These are phyloP conservation scores for Amphiprion ocellaris DNA, from an alignment of 2,113 vertebrate genomes.

Conservation along the genomic window DNA sequence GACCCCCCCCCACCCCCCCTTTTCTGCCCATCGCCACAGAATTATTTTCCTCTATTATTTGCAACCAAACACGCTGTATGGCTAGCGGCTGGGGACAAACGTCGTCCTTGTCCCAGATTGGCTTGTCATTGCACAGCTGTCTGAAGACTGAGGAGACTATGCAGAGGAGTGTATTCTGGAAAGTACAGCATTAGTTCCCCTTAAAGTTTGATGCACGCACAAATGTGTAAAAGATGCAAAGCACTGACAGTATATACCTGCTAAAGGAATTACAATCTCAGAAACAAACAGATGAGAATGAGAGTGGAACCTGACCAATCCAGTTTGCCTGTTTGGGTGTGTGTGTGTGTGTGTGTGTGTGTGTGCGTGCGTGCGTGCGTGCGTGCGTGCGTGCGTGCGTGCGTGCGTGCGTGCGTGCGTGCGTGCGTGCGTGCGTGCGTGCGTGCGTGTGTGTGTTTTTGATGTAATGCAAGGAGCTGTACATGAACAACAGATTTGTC, in stretches of 20 bases:
- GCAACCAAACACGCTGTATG: neutral
- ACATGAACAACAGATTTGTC: conserved; percentile 39
- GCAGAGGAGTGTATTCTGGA: conserved; percentile 37
- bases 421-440: neutral
- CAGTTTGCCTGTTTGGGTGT: conserved; percentile 39
- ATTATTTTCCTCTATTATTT: conserved; percentile 4
- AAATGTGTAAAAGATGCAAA: conserved; percentile 14
- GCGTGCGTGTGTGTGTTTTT: neutral
- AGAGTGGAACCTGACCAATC: conserved; percentile 30
- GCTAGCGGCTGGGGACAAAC: conserved; percentile 2
- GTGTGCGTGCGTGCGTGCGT: too few relatives aligned
- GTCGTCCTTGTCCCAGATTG: neutral
- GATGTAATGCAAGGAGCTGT: conserved; percentile 51
- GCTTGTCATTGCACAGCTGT: conserved; percentile 25
- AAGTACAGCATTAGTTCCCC: conserved; percentile 21
- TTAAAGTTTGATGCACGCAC: conserved; percentile 14
- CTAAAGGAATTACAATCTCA: conserved; percentile 8
- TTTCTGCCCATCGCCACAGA: conserved; percentile 26
- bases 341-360: conserved; percentile 30
- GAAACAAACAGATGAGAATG: conserved; percentile 6
- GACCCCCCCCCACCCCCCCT: neutral
- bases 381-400: too few relatives aligned
- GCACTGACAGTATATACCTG: conserved; percentile 19
- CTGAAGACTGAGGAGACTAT: conserved; percentile 36
- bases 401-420: too few relatives aligned